Evolutionary conservation across 2,888 invertebrate species (phyloP), one percentile per base, ranked within the genome.

Genomic region (Campaea margaritaria): DNA sequence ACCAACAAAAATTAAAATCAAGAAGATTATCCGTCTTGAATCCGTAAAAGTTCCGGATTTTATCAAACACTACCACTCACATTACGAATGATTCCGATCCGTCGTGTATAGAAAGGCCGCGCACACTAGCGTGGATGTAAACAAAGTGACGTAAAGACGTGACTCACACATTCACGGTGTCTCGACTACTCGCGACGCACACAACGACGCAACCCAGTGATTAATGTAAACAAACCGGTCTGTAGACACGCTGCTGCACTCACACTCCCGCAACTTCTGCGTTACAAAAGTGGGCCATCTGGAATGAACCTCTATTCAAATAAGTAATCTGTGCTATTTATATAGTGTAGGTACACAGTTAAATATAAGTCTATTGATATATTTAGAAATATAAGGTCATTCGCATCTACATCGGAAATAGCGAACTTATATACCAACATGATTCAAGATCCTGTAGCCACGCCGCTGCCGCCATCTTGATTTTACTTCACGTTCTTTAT

Each of bases 221-320:
- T 83, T 85, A 87, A 89, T 89, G 89, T 91, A 91, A 91, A 91
- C 91, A 91, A 90, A 90, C 91, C 86, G 83, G 89, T 87, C 62
- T 79, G 80, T 78, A 71, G 71, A 74, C 69, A 65, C 67, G 67
- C 70, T 54, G 50, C 60, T 55, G 31, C 68, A 74, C 74, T 73
- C 81, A 79, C 78, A 70, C 68, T 42, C 36, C 7, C 16, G 53
- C 48, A 59, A 48, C 58, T 59, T 59, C 58, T 47, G 60, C 45
- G 57, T 62, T 52, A 72, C 68, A 75, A 86, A 89, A 89, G 80
- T 89, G 84, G 89, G 89, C 85, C 89, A 89, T 85, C 86, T 84
- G 84, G 80, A 82, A 79, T 75, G 76, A 77, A 78, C 72, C 70
- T 73, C 63, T 67, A 67, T 70, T 67, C 64, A 67, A 64, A 68